A percentile compares a stretch with the other conserved stretches of the same genome.
Evolutionary conservation across 2,113 vertebrate species (phyloP).

Genomic region (Telmatochromis bifrenatus): DNA sequence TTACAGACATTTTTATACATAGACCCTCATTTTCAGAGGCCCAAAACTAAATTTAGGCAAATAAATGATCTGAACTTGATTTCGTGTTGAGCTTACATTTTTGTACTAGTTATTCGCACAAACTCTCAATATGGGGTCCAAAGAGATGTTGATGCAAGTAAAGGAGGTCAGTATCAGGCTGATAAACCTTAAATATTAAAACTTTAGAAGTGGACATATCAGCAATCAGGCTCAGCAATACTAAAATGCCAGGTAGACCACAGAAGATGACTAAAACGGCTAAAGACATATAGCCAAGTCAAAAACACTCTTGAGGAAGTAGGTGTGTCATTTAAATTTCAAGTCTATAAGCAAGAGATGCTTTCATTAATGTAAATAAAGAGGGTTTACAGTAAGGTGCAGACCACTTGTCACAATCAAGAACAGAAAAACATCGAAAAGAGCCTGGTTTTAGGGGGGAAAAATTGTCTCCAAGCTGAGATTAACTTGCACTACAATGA

Average conservation of each 20-base stretch:
- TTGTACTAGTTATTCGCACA: neutral
- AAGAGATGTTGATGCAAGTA: neutral
- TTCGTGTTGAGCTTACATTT: neutral
- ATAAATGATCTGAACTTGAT: neutral
- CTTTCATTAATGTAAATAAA: neutral
- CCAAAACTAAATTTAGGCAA: neutral
- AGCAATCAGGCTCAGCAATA: neutral
- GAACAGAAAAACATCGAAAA: neutral
- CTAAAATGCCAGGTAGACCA: neutral
- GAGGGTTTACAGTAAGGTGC: neutral
- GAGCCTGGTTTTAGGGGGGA: neutral
- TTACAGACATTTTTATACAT: neutral
- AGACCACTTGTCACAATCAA: neutral
- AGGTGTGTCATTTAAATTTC: neutral
- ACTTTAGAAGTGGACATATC: neutral
- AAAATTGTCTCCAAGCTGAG: neutral
- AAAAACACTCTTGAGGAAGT: neutral
- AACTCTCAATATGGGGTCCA: neutral
- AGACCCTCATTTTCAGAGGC: neutral
- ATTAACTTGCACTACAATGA: neutral
- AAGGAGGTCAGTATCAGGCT: neutral
- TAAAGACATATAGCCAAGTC: neutral
- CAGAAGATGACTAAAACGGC: neutral
- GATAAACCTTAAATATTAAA: neutral
- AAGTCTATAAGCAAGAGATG: neutral